phyloP scores from a whole-genome alignment of 2,797 vertebrate genomes.

The Petrocephalus sullivani region DNA sequence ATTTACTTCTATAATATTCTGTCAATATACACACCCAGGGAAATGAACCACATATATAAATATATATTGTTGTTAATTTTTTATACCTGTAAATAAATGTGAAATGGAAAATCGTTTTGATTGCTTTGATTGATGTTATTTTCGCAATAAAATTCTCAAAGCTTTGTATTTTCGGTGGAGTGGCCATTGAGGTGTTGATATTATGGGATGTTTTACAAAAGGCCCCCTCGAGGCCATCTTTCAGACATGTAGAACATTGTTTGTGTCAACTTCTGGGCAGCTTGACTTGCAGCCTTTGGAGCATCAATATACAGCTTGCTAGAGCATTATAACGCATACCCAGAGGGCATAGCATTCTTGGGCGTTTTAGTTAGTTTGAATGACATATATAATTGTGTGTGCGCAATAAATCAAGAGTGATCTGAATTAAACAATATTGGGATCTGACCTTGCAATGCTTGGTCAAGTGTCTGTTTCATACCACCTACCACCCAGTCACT shows the following conservation, averaged over 20 bases:
- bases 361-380: neutral
- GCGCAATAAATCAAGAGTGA: neutral
- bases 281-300: neutral
- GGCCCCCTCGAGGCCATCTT: neutral
- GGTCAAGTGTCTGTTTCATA: neutral
- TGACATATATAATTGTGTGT: neutral
- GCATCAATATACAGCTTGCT: neutral
- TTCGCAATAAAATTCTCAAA: neutral
- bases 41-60: neutral
- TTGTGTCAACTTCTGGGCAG: neutral
- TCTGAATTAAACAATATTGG: neutral
- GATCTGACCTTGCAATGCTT: neutral
- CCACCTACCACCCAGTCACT: neutral
- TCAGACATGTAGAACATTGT: neutral
- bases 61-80: neutral
- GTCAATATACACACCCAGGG: neutral
- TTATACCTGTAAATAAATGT: constrained; percentile 20
- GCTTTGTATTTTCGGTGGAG: neutral
- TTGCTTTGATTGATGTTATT: neutral
- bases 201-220: neutral
- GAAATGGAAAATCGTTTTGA: constrained; percentile 6
- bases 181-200: neutral
- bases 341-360: neutral
- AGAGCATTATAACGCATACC: neutral
- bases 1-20: neutral